Evolutionary conservation across 2,888 invertebrate genomes (phyloP).

Genomic region (Odontomyia ornata): DNA sequence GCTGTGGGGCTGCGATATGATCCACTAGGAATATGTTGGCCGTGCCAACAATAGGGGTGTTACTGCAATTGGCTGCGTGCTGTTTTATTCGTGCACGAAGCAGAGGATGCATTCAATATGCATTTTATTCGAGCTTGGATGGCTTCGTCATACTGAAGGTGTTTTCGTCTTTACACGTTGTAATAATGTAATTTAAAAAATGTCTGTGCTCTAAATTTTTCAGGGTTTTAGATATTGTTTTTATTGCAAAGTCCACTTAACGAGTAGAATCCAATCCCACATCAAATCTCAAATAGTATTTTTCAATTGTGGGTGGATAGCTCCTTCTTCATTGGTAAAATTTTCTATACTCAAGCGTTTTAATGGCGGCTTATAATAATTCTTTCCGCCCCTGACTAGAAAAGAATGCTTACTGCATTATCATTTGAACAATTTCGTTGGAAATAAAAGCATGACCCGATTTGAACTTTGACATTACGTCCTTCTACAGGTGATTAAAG

Average conservation of each 20-base stretch:
- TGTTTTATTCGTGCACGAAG: background rate
- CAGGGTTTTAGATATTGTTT: no score
- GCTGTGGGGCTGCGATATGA: background rate
- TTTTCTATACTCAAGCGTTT: no score
- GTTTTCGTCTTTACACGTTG: background rate
- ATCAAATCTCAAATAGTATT: no score
- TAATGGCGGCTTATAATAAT: no score
- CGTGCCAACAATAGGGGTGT: conserved; percentile 16
- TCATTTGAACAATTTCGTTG: background rate
- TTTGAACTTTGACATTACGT: conserved; percentile 39
- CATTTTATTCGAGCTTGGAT: background rate
- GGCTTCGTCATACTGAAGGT: background rate
- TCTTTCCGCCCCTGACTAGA: no score
- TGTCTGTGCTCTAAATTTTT: no score
- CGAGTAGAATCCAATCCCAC: no score
- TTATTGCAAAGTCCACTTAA: no score
- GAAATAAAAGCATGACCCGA: conserved; percentile 20
- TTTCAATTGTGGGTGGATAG: no score
- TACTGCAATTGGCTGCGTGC: background rate
- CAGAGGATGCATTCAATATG: background rate
- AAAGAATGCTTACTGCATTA: background rate
- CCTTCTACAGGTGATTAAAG: conserved; percentile 4
- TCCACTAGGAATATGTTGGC: conserved; percentile 26
- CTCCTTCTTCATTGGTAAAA: no score
- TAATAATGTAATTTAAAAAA: no score